These are phyloP conservation scores for Phylloscopus trochilus DNA, from an alignment of 2,113 vertebrate species.

Conservation along the genomic window DNA sequence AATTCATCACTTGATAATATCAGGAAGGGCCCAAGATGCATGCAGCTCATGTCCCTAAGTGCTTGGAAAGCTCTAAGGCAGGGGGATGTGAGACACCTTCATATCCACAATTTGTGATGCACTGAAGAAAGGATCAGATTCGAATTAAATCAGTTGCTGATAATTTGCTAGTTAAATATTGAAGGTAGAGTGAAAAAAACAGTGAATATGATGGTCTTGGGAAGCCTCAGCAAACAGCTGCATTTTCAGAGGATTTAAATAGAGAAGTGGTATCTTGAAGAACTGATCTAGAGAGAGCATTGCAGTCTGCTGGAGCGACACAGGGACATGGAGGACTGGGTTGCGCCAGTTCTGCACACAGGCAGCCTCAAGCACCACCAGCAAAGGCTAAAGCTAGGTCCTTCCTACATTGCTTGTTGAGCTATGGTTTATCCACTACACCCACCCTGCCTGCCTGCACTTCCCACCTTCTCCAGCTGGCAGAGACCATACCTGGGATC, in stretches of 20 bases:
- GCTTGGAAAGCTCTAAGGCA: not conserved
- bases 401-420: not conserved
- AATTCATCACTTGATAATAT: not conserved
- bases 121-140: not conserved
- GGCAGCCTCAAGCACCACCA: not conserved
- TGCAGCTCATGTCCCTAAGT: not conserved
- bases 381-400: not conserved
- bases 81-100: not conserved
- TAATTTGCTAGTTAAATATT: not conserved
- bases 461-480: not conserved
- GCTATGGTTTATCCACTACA: not conserved
- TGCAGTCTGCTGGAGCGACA: not conserved
- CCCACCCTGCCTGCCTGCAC: fast-evolving
- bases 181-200: not conserved
- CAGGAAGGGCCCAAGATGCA: not conserved
- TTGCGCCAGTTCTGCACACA: not conserved
- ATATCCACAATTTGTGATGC: not conserved
- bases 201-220: not conserved
- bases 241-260: not conserved
- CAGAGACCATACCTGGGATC: not conserved
- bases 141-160: not conserved
- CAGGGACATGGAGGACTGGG: fast-evolving
- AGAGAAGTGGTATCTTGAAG: not conserved
- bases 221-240: not conserved
- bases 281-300: not conserved